These are phyloP conservation scores for Antechinus flavipes DNA, from an alignment of 2,113 vertebrate species.

Conservation along the genomic window DNA sequence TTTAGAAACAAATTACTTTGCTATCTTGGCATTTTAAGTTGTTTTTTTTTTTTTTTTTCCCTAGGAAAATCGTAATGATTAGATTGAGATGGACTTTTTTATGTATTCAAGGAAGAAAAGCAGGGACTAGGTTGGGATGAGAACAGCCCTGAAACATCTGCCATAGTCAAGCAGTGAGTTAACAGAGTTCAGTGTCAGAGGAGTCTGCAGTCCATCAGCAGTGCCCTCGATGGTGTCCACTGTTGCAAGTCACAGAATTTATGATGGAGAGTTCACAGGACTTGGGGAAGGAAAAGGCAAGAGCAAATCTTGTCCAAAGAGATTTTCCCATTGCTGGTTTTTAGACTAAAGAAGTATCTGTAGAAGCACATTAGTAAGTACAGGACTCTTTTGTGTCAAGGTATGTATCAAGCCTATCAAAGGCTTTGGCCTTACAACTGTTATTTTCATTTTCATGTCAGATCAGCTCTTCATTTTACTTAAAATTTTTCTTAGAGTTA, in stretches of 20 bases:
- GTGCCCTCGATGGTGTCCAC: constrained; percentile 63
- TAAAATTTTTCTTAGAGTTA: constrained; percentile 27
- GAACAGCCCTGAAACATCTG: constrained; percentile 75
- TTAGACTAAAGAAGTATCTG: neutral
- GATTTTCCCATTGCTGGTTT: neutral
- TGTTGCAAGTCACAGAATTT: constrained; percentile 49
- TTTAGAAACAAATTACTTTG: constrained; percentile 57
- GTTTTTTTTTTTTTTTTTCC: constrained; percentile 35
- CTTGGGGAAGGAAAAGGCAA: constrained; percentile 28
- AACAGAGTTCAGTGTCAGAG: constrained; percentile 48
- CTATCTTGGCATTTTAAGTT: constrained; percentile 47
- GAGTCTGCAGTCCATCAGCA: constrained; percentile 73
- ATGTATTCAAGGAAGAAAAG: constrained; percentile 4
- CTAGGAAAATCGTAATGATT: constrained; percentile 44
- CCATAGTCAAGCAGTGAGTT: constrained; percentile 64
- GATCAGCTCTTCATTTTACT: constrained; percentile 41
- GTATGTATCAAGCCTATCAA: neutral
- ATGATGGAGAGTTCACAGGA: constrained; percentile 45
- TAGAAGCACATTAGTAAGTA: neutral
- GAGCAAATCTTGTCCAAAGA: constrained; percentile 41
- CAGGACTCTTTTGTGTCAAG: neutral
- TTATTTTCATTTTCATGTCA: constrained; percentile 7
- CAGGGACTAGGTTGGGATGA: neutral
- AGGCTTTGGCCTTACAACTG: constrained; percentile 36
- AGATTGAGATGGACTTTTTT: neutral